Conservation (phyloP, 2,888 invertebrate species). For the Nemapogon koenigi region DNA sequence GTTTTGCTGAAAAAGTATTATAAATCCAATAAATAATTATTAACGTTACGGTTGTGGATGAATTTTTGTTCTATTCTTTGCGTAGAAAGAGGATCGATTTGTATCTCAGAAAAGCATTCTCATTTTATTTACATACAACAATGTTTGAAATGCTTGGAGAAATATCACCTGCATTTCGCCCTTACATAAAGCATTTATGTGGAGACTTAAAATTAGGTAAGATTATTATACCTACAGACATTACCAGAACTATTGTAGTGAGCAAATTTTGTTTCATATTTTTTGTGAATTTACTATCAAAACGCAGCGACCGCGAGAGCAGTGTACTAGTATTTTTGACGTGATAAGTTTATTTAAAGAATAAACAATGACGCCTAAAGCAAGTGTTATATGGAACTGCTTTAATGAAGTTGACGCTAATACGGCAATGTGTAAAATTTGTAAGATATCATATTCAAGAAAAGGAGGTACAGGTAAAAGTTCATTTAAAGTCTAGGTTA, state of each 20-base stretch:
- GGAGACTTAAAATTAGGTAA: constrained; percentile 51
- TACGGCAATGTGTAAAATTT: constrained; percentile 1
- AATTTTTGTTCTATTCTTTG: too few species aligned
- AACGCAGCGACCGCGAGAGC: too few species aligned
- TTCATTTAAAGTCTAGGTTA: constrained; percentile 6
- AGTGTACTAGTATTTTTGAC: too few species aligned
- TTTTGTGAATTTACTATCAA: too few species aligned
- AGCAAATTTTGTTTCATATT: too few species aligned
- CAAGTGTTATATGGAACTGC: constrained; percentile 4
- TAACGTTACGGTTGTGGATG: too few species aligned
- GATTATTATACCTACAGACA: constrained; percentile 7
- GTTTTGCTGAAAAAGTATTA: too few species aligned
- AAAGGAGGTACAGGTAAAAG: neutral
- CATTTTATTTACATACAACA: neutral
- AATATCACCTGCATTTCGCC: constrained; percentile 46
- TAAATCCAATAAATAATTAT: too few species aligned
- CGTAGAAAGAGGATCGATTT: too few species aligned
- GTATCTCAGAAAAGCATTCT: too few species aligned
- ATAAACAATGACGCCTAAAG: neutral
- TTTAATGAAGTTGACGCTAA: constrained; percentile 3
- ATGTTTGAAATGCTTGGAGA: constrained; percentile 21
- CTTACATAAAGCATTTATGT: constrained; percentile 46
- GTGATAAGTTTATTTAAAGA: neutral
- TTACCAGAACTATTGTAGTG: too few species aligned
- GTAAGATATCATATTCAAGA: neutral